These are phyloP conservation scores for Drosophila funebris DNA, from an alignment of 1,140 invertebrate genomes.

Conservation along the genomic window DNA sequence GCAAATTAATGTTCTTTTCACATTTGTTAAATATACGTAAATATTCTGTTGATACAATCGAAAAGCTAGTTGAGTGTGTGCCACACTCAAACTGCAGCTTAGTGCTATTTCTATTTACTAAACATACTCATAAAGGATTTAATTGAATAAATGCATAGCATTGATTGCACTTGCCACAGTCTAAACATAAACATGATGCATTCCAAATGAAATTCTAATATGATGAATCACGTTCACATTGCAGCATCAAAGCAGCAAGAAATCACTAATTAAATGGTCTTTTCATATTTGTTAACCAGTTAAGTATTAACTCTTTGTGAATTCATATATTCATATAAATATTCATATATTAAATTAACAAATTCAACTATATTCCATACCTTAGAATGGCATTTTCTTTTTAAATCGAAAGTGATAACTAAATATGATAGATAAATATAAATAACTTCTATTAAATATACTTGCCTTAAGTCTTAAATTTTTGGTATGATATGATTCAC, in stretches of 20 bases:
- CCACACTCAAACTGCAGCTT: background rate
- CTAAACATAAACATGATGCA: background rate
- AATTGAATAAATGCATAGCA: conserved; percentile 2
- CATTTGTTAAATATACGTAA: background rate
- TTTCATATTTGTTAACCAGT: background rate
- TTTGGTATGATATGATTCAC: conserved; percentile 14
- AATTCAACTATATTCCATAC: too few relatives aligned
- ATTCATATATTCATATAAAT: background rate
- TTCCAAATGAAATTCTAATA: background rate
- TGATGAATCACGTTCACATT: background rate
- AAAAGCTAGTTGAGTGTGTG: background rate
- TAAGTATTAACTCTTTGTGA: background rate
- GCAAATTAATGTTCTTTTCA: background rate
- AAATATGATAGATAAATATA: too few relatives aligned
- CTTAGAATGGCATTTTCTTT: too few relatives aligned
- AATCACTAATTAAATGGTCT: background rate
- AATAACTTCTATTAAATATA: background rate
- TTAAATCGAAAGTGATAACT: too few relatives aligned
- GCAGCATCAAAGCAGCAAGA: background rate
- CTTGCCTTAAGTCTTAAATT: background rate
- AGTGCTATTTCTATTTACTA: background rate
- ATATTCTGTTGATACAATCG: background rate
- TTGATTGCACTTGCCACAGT: background rate
- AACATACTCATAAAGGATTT: background rate
- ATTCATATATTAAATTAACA: too few relatives aligned